These are phyloP conservation scores for Microcebus murinus DNA, from an alignment of 2,113 vertebrate species.

Conservation along the genomic window DNA sequence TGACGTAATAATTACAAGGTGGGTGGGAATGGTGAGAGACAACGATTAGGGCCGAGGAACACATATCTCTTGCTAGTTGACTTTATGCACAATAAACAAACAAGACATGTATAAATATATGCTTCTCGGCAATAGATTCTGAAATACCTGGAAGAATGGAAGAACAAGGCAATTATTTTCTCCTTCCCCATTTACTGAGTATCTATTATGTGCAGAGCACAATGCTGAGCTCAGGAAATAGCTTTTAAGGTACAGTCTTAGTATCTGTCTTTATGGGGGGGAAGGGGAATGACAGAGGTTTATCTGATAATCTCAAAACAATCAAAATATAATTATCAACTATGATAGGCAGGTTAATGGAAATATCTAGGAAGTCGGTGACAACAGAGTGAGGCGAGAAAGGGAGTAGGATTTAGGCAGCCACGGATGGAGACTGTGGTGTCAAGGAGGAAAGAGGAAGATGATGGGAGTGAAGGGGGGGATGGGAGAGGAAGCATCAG, in stretches of 20 bases:
- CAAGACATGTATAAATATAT: too few species aligned
- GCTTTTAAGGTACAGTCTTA: neutral
- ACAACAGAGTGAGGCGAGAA: neutral
- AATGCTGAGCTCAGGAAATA: neutral
- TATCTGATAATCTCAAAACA: constrained; percentile 39
- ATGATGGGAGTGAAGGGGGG: neutral
- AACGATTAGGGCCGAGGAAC: neutral
- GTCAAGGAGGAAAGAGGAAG: neutral
- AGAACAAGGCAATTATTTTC: neutral
- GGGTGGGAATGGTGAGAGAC: neutral
- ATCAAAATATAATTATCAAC: neutral
- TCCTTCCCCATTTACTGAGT: neutral
- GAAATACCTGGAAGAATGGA: neutral
- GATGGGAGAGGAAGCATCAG: neutral
- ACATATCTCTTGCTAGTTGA: neutral
- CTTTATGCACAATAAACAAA: neutral
- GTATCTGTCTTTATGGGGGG: neutral
- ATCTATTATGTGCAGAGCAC: neutral
- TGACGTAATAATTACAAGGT: neutral
- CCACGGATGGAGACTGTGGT: neutral
- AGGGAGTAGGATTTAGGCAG: neutral
- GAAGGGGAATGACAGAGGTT: neutral
- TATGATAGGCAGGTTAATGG: neutral
- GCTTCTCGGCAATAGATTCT: neutral
- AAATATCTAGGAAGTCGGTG: neutral